phyloP scores from a whole-genome alignment of 1,140 invertebrate genomes.

The Teleopsis dalmanni region DNA sequence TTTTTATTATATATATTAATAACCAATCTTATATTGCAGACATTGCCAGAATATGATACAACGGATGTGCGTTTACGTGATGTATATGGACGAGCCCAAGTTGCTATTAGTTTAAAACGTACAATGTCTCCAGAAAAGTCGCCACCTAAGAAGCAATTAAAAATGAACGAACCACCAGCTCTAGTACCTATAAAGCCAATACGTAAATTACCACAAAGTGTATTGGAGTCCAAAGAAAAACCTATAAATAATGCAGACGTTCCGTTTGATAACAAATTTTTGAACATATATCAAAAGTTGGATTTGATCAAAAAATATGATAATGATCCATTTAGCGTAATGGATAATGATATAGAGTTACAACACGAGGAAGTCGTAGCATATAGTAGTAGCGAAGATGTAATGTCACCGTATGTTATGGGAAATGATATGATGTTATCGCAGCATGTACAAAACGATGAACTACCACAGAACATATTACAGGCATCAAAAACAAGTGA shows the following conservation, averaged over 20 bases:
- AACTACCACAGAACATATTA: neutral
- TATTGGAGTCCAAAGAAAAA: neutral
- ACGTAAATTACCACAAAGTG: neutral
- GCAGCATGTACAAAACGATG: neutral
- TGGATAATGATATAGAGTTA: slow-evolving; percentile 11
- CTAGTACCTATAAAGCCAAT: slow-evolving; percentile 26
- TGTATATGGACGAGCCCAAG: slow-evolving; percentile 37
- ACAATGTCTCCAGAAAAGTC: slow-evolving; percentile 27
- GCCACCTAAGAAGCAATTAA: slow-evolving; percentile 15
- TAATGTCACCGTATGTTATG: slow-evolving; percentile 4
- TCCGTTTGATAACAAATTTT: slow-evolving; percentile 1
- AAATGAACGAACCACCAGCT: slow-evolving; percentile 25
- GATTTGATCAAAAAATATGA: too few relatives aligned
- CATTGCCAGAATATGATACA: slow-evolving; percentile 43
- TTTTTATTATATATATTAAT: neutral
- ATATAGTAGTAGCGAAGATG: slow-evolving; percentile 19
- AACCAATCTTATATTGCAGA: slow-evolving; percentile 30
- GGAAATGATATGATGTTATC: slow-evolving; percentile 9
- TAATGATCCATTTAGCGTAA: slow-evolving; percentile 10
- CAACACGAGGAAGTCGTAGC: slow-evolving; percentile 25
- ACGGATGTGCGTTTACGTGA: slow-evolving; percentile 32
- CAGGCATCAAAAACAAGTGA: neutral
- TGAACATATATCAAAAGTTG: neutral
- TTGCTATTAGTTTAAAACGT: slow-evolving; percentile 33
- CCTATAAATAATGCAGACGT: neutral